phyloP scores from a whole-genome alignment of 2,888 invertebrate genomes.

The Chaitophorus viminalis region DNA sequence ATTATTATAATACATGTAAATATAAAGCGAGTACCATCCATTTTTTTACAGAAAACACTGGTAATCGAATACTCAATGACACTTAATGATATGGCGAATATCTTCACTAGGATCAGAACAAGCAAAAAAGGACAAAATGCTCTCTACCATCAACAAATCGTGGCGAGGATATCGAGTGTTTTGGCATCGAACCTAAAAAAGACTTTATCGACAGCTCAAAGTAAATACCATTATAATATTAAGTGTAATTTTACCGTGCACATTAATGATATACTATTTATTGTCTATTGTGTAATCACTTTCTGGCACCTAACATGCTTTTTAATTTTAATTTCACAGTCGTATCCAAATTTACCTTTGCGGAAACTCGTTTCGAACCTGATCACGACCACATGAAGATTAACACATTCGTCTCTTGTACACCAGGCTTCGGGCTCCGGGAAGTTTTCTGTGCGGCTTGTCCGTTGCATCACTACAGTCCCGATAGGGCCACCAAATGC shows the following conservation, averaged over 20 bases:
- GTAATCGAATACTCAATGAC: constrained; percentile 35
- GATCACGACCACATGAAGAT: background rate
- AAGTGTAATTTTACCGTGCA: too few species aligned
- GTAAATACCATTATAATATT: background rate
- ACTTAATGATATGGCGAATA: background rate
- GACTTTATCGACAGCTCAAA: constrained; percentile 8
- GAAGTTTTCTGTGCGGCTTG: constrained; percentile 43
- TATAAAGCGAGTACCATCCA: too few species aligned
- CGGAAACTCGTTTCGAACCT: too few species aligned
- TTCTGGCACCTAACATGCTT: too few species aligned
- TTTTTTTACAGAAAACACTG: constrained; percentile 6
- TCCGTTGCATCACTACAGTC: constrained; percentile 37
- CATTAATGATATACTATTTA: too few species aligned
- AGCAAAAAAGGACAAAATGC: constrained; percentile 10
- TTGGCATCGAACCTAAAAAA: constrained; percentile 28
- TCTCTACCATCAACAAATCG: constrained; percentile 13
- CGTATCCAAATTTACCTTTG: too few species aligned
- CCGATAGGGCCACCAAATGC: background rate
- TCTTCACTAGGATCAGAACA: background rate
- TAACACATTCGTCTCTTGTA: background rate
- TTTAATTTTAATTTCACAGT: too few species aligned
- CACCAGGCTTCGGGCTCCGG: constrained; percentile 25
- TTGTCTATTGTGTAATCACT: too few species aligned
- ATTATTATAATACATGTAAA: too few species aligned
- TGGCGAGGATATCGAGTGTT: constrained; percentile 18